Base-by-base conservation (phyloP, 2,888 invertebrate genomes). In the Lepetodrilus schrolli region DNA sequence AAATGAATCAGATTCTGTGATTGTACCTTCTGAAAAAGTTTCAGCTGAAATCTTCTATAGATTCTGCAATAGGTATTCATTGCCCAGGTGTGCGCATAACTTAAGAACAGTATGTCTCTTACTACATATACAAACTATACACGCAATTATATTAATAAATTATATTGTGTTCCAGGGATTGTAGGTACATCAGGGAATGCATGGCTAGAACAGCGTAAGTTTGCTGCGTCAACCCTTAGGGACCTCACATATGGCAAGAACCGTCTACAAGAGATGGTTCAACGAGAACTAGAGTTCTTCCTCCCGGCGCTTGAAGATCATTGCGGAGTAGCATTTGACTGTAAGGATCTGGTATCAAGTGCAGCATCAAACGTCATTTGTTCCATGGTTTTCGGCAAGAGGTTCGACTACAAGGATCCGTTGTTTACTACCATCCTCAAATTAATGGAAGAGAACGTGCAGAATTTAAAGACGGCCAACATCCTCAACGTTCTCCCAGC, bases 361-460 rank as follows among this genome's bases (percentile, higher is more conserved):
- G 77, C 80, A n/a, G 74, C 82, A 3, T 79, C 80, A 0, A 83
- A 82, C 66, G 70, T 83, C 5, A 80, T 83, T 5, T 79, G 75
- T 30, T 73, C 74, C 2, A 72, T 83, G 13, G 48, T 77, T 26
- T 79, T 80, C 37, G 75, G 79, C 7, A 66, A 65, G 13, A 65
- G 72, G 7, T 80, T 76, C 30, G 73, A 77, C 8, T 74, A 78
- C 37, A 72, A 77, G n/a, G 80, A 82, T 38, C 49, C 36, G 4
- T 51, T 68, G 1, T 78, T 80, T 36, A 38, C 43, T 10, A 66
- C 70, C 5, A 68, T 77, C 69, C 47, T 78, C 17, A 48, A 58
- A 17, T 51, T 66, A 3, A 58, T 79, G 21, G 72, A 76, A 1
- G 79, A 80, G 36, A 69, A 66, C 23, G 34, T 51, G 36, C 21